These are phyloP conservation scores for Pachydiplax longipennis DNA, from an alignment of 2,888 invertebrate species.

Conservation along the genomic window DNA sequence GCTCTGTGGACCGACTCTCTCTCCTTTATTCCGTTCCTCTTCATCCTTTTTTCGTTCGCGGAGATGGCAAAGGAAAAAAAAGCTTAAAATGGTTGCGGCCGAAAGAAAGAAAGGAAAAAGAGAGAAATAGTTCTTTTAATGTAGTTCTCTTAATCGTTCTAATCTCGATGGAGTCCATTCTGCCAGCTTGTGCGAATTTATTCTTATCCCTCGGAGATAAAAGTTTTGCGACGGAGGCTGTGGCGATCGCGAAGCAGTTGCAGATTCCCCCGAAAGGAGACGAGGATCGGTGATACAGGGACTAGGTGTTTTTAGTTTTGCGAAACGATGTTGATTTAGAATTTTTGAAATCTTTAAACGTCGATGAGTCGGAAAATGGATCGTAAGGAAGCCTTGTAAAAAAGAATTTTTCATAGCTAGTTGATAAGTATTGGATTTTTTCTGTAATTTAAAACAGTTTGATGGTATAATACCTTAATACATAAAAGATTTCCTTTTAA, in stretches of 20 bases:
- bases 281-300: neutral
- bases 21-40: neutral
- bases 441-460: no score
- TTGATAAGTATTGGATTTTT: no score
- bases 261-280: neutral
- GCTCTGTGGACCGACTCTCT: neutral
- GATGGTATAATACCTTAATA: no score
- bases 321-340: neutral
- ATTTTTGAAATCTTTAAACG: neutral
- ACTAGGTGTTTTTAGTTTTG: neutral
- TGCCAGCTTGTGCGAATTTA: constrained; percentile 3
- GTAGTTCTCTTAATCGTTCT: constrained; percentile 25
- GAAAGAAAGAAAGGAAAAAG: neutral
- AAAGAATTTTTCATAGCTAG: no score
- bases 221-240: neutral
- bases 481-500: no score
- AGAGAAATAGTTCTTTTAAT: constrained; percentile 1
- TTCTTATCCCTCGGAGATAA: neutral
- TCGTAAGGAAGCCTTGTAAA: no score
- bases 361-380: no score
- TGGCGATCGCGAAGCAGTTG: neutral
- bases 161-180: constrained; percentile 40
- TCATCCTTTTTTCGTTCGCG: neutral
- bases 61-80: neutral
- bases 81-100: neutral